Evolutionary conservation across 30 jellyfish, hydroid and myxozoan species (phyloP).

Genomic region (Clytia hemisphaerica): DNA sequence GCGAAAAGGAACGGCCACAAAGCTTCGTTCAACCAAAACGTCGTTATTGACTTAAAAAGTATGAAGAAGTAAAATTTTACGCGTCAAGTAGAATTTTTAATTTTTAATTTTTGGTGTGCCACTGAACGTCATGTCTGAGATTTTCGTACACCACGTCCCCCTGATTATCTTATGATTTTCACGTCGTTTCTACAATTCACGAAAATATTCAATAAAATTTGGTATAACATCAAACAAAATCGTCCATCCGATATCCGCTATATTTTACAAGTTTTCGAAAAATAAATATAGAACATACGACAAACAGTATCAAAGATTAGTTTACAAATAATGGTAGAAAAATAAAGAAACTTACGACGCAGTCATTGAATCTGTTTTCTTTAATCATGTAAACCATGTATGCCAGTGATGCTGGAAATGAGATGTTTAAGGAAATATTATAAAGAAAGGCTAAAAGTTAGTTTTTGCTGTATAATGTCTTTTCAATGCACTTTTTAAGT

Average conservation of each 20-base stretch:
- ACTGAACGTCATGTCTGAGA: too few relatives aligned
- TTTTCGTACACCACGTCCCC: too few relatives aligned
- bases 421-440: background rate
- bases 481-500: background rate
- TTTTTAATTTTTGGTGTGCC: too few relatives aligned
- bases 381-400: constrained; percentile 74
- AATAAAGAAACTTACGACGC: constrained; percentile 45
- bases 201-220: background rate
- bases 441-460: too few relatives aligned
- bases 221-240: background rate
- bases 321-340: too few relatives aligned
- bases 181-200: too few relatives aligned
- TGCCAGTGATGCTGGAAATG: constrained; percentile 59
- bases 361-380: constrained; percentile 42
- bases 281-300: too few relatives aligned
- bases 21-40: constrained; percentile 80
- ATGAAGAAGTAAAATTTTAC: background rate
- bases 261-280: background rate
- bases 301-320: too few relatives aligned
- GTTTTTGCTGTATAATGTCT: too few relatives aligned
- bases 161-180: too few relatives aligned
- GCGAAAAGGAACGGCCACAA: constrained; percentile 85
- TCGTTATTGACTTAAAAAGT: constrained; percentile 47
- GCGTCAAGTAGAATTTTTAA: too few relatives aligned
- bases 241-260: background rate